Base-by-base conservation (phyloP, 2,113 vertebrate genomes). In the Pomatorhinus ruficollis region DNA sequence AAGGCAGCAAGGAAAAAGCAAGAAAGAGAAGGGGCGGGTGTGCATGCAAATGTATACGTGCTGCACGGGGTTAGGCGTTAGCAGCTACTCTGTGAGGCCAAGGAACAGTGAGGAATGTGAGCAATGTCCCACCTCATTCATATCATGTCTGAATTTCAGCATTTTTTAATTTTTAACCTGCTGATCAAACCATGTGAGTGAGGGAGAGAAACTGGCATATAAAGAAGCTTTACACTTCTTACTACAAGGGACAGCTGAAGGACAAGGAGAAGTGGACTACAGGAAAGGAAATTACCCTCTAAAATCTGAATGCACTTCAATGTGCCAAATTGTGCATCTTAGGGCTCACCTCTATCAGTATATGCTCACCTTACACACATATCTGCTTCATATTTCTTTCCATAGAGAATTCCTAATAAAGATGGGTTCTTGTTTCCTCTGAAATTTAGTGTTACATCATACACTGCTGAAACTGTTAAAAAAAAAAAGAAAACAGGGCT, bases 381-480 rank as follows among this genome's bases (percentile, higher is more conserved):
- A 98, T 99, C 99, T 5, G 99, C 99, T 98, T 98, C 98, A 39
- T 99, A 99, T 95, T 99, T 99, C 98, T 99, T 99, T 81, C 99
- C 99, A 9, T 99, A 99, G 87, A 99, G 98, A 83, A 99, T 99
- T 74, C 99, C 99, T 97, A 99, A 97, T 92, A 99, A 97, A 23
- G 99, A 99, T 0, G 99, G 99, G 89, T 98, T 99, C 95, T 99
- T 99, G 94, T 99, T 99, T 95, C 98, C 98, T 98, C 99, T 98
- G 98, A 99, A 99, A 97, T 99, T 99, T 68, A 99, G 98, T 30
- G 99, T 99, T 93, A 99, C 99, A 27, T 99, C 99, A 17, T 99
- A 99, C 49, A 99, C 99, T 45, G 99, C 99, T 65, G 98, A 96
- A 52, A 99, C 99, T 99, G 97, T 45, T 64, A 50, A 3, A 82